Conservation (phyloP, 1,140 invertebrate species). For the Scaptomyza graminum region DNA sequence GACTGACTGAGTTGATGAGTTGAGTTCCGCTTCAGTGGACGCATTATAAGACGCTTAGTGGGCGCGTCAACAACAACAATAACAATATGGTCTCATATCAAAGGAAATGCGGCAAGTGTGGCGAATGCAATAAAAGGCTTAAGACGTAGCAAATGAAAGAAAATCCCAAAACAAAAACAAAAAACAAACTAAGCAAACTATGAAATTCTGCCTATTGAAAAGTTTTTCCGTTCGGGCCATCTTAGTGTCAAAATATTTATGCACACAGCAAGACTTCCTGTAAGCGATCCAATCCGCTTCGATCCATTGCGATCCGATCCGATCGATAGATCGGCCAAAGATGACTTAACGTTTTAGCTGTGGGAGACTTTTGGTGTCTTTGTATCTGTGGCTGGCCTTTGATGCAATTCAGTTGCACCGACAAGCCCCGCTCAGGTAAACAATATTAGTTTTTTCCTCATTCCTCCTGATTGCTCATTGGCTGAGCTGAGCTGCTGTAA, state of each 20-base stretch:
- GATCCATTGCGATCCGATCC: background rate
- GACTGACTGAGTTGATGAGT: background rate
- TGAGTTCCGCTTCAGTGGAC: conserved; percentile 49
- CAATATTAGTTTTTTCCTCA: background rate
- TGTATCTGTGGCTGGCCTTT: conserved; percentile 46
- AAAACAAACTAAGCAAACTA: conserved; percentile 21
- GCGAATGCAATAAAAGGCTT: conserved; percentile 69
- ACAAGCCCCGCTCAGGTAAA: conserved; percentile 53
- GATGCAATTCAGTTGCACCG: conserved; percentile 74
- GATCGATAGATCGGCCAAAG: conserved; percentile 30
- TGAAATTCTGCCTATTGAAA: background rate
- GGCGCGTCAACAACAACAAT: conserved; percentile 35
- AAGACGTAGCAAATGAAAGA: conserved; percentile 42
- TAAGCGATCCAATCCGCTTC: conserved; percentile 5
- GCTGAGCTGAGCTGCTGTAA: conserved; percentile 45
- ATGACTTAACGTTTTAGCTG: conserved; percentile 76
- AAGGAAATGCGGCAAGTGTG: conserved; percentile 60
- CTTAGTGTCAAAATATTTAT: conserved; percentile 83
- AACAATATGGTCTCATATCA: conserved; percentile 9
- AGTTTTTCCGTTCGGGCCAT: background rate
- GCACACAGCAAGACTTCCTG: conserved; percentile 76
- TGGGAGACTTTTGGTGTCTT: conserved; percentile 35
- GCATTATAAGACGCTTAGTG: conserved; percentile 61
- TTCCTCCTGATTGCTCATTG: conserved; percentile 51
- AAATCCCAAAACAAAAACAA: conserved; percentile 11